Base-by-base conservation (phyloP, 2,113 vertebrate genomes). In the Anhinga rufa region DNA sequence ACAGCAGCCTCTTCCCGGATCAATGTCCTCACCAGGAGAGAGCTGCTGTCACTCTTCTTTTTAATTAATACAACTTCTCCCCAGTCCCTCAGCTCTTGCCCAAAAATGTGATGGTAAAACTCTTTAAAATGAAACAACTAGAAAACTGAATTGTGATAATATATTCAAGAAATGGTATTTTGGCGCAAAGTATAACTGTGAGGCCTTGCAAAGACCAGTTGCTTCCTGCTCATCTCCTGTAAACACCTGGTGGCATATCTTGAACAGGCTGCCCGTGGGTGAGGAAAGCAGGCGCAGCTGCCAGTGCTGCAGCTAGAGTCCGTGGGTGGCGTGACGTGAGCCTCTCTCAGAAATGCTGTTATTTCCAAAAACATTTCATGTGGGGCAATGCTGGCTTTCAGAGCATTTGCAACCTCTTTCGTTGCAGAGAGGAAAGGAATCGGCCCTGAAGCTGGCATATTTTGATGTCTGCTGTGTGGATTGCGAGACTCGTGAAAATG, bases 111-210 rank as follows among this genome's bases (percentile, higher is more conserved):
- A 20, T 28, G 31, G 7, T 55, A 4, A 29, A 74, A 32, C 44
- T 70, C n/a, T 55, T 60, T 42, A 40, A 88, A 84, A 92, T 29
- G 72, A 95, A 92, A 58, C 79, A 64, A 51, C 71, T 74, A 76
- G 93, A 87, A 90, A 90, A 60, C 85, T 48, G 86, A 90, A 80
- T 87, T 81, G 71, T 38, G 57, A 90, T 64, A 65, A 58, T 49
- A 52, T 38, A 57, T 74, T 89, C 82, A 72, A 78, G 77, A 93
- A 96, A 68, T 52, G 66, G 71, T 80, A 52, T 86, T 90, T 96
- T 76, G 83, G 79, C 34, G 4, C 69, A 80, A 93, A 64, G 89
- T 66, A 36, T 90, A 91, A 94, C 93, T 82, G 95, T 82, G 93
- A 93, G 81, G 58, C 95, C 78, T 74, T 75, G 69, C 87, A 85